These are phyloP conservation scores for Oreochromis tanganicae DNA, from an alignment of 2,113 vertebrate genomes.

Conservation along the genomic window DNA sequence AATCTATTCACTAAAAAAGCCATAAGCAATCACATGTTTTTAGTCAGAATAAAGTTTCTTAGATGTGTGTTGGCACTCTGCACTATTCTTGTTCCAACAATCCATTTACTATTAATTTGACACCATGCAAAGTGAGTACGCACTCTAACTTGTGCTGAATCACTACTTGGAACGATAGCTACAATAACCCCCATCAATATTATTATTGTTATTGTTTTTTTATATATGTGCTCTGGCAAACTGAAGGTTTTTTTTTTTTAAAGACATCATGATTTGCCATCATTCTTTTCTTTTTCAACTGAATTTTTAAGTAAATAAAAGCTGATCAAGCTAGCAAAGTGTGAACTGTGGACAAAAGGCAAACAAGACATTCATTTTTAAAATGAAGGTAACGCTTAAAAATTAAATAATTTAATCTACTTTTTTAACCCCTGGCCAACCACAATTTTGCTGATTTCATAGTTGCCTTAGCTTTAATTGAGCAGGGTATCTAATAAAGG, in stretches of 20 bases:
- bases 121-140: conserved; percentile 9
- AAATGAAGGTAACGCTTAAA: neutral
- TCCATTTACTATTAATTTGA: neutral
- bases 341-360: conserved; percentile 8
- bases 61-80: conserved; percentile 50
- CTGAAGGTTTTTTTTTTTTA: neutral
- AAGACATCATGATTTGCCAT: neutral
- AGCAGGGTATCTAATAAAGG: neutral
- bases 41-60: neutral
- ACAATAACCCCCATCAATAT: neutral
- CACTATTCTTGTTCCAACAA: neutral
- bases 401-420: neutral
- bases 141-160: neutral
- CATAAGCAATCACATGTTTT: neutral
- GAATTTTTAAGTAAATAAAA: neutral
- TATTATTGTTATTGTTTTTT: neutral
- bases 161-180: neutral
- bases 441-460: neutral
- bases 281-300: neutral
- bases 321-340: neutral
- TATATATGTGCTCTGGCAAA: neutral
- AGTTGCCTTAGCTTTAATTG: neutral
- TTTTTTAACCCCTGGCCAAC: neutral
- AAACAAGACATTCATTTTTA: neutral
- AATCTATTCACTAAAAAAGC: neutral